Percentiles rank a stretch among this genome's conserved stretches.
phyloP scores from a whole-genome alignment of 2,113 vertebrate species.

The Cacatua alba region DNA sequence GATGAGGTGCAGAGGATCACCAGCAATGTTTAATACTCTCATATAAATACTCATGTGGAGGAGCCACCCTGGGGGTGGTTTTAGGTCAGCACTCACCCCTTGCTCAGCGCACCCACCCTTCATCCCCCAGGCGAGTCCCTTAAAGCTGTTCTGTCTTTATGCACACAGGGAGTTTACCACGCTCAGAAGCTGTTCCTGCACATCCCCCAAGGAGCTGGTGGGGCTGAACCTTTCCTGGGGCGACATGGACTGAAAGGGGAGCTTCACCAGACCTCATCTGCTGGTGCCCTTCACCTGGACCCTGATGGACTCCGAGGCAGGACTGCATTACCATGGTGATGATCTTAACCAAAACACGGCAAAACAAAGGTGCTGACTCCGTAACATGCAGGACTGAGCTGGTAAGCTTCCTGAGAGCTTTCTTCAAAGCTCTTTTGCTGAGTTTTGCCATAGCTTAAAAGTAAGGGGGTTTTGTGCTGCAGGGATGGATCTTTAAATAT shows the following conservation, averaged over 20 bases:
- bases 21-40: background rate
- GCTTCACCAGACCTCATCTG: slow-evolving; percentile 51
- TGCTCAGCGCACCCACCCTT: background rate
- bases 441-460: background rate
- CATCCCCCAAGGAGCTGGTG: background rate
- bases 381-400: slow-evolving; percentile 80
- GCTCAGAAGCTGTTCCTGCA: slow-evolving; percentile 50
- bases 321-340: slow-evolving; percentile 86
- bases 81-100: background rate
- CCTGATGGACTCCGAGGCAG: slow-evolving; percentile 58
- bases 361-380: slow-evolving; percentile 84
- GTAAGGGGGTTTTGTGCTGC: background rate
- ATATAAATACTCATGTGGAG: background rate
- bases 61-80: fast-evolving
- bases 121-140: background rate
- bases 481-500: background rate
- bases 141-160: background rate
- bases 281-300: slow-evolving; percentile 38
- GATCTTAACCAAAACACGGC: slow-evolving; percentile 84
- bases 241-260: slow-evolving; percentile 55
- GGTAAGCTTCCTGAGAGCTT: slow-evolving; percentile 73
- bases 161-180: slow-evolving; percentile 57
- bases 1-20: background rate
- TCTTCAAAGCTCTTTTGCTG: background rate
- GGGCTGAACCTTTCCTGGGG: slow-evolving; percentile 27